Conservation (phyloP, 2,797 vertebrate species). For the Philypnodon macrostomus region DNA sequence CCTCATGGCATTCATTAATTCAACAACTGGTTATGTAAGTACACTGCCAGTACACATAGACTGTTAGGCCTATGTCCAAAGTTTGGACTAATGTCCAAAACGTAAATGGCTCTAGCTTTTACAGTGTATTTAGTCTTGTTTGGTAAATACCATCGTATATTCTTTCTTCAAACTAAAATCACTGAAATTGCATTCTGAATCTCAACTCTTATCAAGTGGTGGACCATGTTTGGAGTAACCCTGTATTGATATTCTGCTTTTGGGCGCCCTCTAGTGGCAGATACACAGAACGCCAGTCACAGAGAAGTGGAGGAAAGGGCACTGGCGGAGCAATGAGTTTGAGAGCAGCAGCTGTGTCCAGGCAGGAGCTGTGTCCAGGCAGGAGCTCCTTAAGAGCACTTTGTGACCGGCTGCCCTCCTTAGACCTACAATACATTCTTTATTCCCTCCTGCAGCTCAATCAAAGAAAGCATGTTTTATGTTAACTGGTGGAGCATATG, state of each 20-base stretch:
- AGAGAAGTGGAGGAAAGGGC: slow-evolving; percentile 15
- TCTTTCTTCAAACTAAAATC: too few species aligned
- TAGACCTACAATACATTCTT: slow-evolving; percentile 1
- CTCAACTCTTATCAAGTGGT: too few species aligned
- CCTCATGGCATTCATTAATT: too few species aligned
- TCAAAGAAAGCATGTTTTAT: not conserved
- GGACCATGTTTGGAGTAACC: not conserved
- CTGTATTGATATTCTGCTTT: not conserved
- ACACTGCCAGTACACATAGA: too few species aligned
- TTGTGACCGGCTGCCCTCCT: slow-evolving; percentile 9
- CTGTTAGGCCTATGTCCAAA: too few species aligned
- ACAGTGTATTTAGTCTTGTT: not conserved
- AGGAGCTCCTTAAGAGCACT: slow-evolving; percentile 10
- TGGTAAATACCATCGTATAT: too few species aligned
- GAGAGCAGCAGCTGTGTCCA: slow-evolving; percentile 12
- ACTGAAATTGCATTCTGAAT: not conserved
- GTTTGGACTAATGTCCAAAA: too few species aligned
- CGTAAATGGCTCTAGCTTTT: too few species aligned
- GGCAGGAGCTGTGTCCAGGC: slow-evolving; percentile 4
- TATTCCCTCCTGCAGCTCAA: slow-evolving; percentile 6
- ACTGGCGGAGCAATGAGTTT: slow-evolving; percentile 12
- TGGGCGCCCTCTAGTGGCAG: slow-evolving; percentile 20
- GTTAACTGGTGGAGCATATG: too few species aligned
- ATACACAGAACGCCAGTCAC: not conserved
- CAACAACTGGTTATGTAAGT: too few species aligned